Evolutionary conservation across 2,888 invertebrate species (phyloP), one percentile per base, ranked within the genome.

Genomic region (Ariolimax columbianus): DNA sequence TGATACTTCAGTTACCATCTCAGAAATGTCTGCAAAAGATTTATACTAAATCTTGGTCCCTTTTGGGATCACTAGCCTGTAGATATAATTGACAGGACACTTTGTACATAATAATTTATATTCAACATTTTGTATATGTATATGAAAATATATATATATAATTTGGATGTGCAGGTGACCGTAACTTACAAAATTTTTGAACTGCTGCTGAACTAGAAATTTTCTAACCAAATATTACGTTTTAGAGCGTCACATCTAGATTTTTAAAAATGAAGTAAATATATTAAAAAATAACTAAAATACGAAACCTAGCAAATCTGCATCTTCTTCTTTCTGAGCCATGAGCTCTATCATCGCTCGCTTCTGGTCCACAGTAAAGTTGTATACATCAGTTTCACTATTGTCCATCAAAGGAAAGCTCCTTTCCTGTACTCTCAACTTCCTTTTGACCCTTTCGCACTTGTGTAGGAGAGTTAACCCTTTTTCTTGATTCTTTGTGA

Each of bases 311-410:
- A 80, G 68, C 51, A 84, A 82, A 59, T 87, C 87, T 17, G 81
- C 84, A 30, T 86, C 86, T 70, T 88, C 88, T 38, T 88, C 77
- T 77, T 86, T 86, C 83, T 88, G 87, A 40, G 77, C 84, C 84
- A 86, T 91, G 75, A 93, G 88, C 84, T 93, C 93, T 85, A 88
- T 87, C 87, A 92, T 89, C 17, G 93, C 93, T 40, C 91, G 85
- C 84, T 88, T 89, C 86, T 93, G 93, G 84, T 93, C 93, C 38
- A 92, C 93, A 17, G 91, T 92, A 73, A 92, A 87, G 77, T 88
- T 89, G 82, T 91, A 90, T 75, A 89, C 90, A 77, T 91, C 91
- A 17, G 88, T 88, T 63, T 91, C 91, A 0, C 33, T 83, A 85
- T 3, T 84, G 66, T n/a, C 82, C 87, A 26, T 82, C 51, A 63